Percentiles rank a stretch among this genome's conserved stretches.
Conservation (phyloP, 2,113 vertebrate species). For the Forbesichthys papilliferus region DNA sequence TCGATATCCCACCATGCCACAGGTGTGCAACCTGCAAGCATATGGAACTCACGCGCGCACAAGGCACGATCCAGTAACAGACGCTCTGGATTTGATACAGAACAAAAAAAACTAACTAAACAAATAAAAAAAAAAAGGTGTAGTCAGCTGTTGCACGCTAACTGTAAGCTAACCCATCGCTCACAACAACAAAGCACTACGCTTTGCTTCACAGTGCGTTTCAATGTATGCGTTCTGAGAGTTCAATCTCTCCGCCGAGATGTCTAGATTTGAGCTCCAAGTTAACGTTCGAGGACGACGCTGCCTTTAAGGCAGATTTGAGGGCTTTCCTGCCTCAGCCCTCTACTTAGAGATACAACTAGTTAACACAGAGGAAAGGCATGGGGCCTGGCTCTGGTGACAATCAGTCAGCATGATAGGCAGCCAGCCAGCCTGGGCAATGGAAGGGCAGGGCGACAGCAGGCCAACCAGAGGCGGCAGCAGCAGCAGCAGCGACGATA, state of each 20-base stretch:
- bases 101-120: too few relatives aligned
- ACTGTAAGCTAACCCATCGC: background rate
- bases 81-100: background rate
- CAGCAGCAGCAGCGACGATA: conserved; percentile 61
- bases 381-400: conserved; percentile 43
- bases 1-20: conserved; percentile 16
- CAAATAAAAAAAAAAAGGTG: too few relatives aligned
- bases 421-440: conserved; percentile 1
- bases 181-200: background rate
- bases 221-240: background rate
- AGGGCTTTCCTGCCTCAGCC: too few relatives aligned
- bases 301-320: too few relatives aligned
- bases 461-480: conserved; percentile 51
- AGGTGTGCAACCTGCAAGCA: conserved; percentile 24
- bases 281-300: too few relatives aligned
- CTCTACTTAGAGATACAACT: too few relatives aligned
- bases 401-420: conserved; percentile 39
- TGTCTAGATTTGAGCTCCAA: too few relatives aligned
- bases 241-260: too few relatives aligned
- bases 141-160: background rate
- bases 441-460: conserved; percentile 46
- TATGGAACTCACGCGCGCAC: conserved; percentile 3
- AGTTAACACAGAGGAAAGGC: conserved; percentile 5
- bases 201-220: background rate
- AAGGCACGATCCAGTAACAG: background rate